Percentiles rank a stretch among this genome's conserved stretches.
phyloP scores from a whole-genome alignment of 2,113 vertebrate genomes.

The Sinocyclocheilus anshuiensis region DNA sequence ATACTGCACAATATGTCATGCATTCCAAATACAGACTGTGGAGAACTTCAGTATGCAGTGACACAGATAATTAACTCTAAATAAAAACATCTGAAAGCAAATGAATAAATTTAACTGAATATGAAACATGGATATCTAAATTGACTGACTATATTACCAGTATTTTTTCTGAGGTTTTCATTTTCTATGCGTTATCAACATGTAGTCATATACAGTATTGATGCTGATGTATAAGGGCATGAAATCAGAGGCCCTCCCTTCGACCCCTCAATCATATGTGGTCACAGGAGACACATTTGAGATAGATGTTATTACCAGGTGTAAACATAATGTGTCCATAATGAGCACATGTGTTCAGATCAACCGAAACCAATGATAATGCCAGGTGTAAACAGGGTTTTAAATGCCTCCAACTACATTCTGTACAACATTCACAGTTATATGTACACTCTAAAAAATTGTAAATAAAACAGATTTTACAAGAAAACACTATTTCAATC shows the following conservation, averaged over 20 bases:
- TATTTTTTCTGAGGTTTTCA: not conserved
- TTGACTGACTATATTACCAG: not conserved
- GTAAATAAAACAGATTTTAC: too few relatives aligned
- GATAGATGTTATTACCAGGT: not conserved
- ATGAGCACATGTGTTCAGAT: not conserved
- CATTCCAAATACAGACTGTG: too few relatives aligned
- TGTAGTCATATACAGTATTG: not conserved
- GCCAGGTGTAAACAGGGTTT: not conserved
- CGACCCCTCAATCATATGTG: not conserved
- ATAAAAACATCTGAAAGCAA: not conserved
- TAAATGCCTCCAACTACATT: not conserved
- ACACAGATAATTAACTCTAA: not conserved
- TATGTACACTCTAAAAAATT: not conserved
- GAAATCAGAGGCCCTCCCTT: not conserved
- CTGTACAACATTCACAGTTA: not conserved
- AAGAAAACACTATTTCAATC: not conserved
- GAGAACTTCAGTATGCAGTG: not conserved
- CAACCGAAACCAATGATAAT: not conserved
- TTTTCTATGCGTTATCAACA: not conserved
- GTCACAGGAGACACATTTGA: not conserved
- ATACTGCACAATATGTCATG: too few relatives aligned
- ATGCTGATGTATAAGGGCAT: not conserved
- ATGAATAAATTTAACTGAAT: not conserved
- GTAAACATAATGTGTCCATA: conserved; percentile 1
- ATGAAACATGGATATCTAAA: not conserved